A percentile compares a stretch with the other conserved stretches of the same genome.
phyloP scores from a whole-genome alignment of 2,113 vertebrate species.

The Cercopithecus mona region DNA sequence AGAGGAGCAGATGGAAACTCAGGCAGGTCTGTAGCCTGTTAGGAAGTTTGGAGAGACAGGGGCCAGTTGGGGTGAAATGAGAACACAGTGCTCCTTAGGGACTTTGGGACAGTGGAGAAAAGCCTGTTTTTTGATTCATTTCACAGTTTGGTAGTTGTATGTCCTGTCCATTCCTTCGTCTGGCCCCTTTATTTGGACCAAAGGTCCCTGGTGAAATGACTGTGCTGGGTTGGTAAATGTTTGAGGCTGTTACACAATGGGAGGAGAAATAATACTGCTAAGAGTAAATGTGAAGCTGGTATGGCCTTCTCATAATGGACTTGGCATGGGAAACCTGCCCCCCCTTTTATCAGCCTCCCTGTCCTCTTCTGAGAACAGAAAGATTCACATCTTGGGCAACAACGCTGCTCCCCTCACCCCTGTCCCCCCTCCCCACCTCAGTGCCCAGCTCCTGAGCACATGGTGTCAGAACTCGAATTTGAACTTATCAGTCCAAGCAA shows the following conservation, averaged over 20 bases:
- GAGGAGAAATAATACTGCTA: not conserved
- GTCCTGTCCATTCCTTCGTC: not conserved
- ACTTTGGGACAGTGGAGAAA: not conserved
- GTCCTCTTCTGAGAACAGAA: constrained; percentile 5
- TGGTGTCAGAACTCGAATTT: not conserved
- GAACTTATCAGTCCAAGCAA: not conserved
- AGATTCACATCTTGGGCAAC: not conserved
- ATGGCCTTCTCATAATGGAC: not conserved
- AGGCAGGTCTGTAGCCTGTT: not conserved
- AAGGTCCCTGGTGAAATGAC: constrained; percentile 31
- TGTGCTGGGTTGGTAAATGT: not conserved
- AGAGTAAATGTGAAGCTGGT: constrained; percentile 1
- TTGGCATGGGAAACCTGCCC: not conserved
- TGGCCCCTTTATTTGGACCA: not conserved
- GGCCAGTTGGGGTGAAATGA: not conserved
- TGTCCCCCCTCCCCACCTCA: not conserved
- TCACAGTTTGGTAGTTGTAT: constrained; percentile 12
- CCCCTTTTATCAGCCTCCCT: not conserved
- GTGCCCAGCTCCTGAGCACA: not conserved
- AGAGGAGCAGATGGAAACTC: constrained; percentile 36
- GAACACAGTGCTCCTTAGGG: not conserved
- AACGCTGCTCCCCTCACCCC: not conserved
- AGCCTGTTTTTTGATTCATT: constrained; percentile 17
- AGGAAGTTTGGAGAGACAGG: not conserved
- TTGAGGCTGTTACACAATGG: not conserved